Base-by-base conservation (phyloP, 1,140 invertebrate genomes). In the Leptinotarsa texana region DNA sequence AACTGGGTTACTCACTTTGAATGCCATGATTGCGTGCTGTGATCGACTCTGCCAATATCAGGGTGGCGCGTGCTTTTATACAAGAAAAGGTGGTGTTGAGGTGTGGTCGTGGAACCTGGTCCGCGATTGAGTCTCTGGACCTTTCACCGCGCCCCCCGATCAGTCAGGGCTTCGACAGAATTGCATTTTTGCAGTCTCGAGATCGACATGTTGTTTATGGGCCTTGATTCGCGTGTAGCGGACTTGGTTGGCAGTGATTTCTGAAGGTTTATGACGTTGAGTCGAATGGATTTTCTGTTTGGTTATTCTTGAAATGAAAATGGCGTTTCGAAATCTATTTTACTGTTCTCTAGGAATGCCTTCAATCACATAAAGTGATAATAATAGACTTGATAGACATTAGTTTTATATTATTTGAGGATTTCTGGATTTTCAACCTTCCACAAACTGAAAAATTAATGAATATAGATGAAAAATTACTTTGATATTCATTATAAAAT, bases 1-100 rank as follows among this genome's bases (percentile, higher is more conserved):
- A 13, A 66, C 74, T 24, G 33, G 51, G 57, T 18, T n/a, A 68
- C 66, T 68, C 42, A 68, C 66, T 68, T 68, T 68, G 66, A 68
- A 68, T 47, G 33, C 66, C 66, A 68, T 68, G 66, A 17, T 68
- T 68, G 66, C 66, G 13, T 65, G 63, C 4, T 65, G 17, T 15
- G 66, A 42, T 27, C 6, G 24, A 49, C 66, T 68, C 42, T 68
- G 66, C 51, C 15, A 17, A 17, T 18, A 18, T 5, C 13, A 15
- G 51, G 51, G 51, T 57, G 51, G 51, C n/a, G 0, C 51, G 51
- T 57, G 51, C 51, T 57, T 57, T 57, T 57, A 57, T 57, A 57
- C 51, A 57, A 5, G 15, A 57, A 57, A 57, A 57, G n/a, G 51
- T 57, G 51, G 51, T 42, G 33, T 42, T 57, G 51, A 57, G 51